These are phyloP conservation scores for Acrobasis consociella DNA, from an alignment of 2,888 invertebrate species.

Conservation along the genomic window DNA sequence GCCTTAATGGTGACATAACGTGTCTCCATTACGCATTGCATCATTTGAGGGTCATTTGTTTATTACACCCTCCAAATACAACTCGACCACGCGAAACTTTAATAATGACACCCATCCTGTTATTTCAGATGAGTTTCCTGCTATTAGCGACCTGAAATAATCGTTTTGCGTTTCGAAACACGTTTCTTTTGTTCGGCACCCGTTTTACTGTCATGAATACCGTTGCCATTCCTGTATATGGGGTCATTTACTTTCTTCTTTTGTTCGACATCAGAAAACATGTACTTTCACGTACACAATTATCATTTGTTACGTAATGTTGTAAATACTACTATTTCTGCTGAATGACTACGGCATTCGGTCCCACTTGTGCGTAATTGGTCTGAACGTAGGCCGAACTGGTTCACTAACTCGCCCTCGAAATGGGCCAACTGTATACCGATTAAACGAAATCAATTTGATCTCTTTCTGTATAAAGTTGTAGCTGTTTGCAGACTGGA, in stretches of 20 bases:
- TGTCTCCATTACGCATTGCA: slow-evolving; percentile 41
- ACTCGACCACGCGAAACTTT: slow-evolving; percentile 52
- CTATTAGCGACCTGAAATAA: slow-evolving; percentile 49
- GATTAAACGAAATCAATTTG: slow-evolving; percentile 50
- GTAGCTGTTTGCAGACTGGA: slow-evolving; percentile 45
- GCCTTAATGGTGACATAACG: slow-evolving; percentile 47
- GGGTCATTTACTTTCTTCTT: slow-evolving; percentile 13
- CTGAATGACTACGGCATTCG: slow-evolving; percentile 32
- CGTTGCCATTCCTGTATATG: slow-evolving; percentile 20
- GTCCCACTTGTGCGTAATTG: slow-evolving; percentile 40
- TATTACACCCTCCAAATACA: slow-evolving; percentile 42
- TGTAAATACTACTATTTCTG: slow-evolving; percentile 25
- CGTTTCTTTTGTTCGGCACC: slow-evolving; percentile 55
- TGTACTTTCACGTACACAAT: slow-evolving; percentile 19
- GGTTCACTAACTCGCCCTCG: slow-evolving; percentile 43
- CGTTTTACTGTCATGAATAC: slow-evolving; percentile 37
- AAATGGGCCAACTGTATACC: slow-evolving; percentile 47
- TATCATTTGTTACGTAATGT: slow-evolving; percentile 24
- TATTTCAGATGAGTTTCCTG: slow-evolving; percentile 57
- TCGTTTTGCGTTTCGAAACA: slow-evolving; percentile 54
- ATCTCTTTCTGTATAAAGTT: slow-evolving; percentile 47
- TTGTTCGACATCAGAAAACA: slow-evolving; percentile 5
- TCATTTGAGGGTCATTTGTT: slow-evolving; percentile 40
- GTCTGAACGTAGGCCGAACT: slow-evolving; percentile 42
- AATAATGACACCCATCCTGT: slow-evolving; percentile 57